phyloP scores from a whole-genome alignment of 2,888 invertebrate genomes.

The Doris montereyensis region DNA sequence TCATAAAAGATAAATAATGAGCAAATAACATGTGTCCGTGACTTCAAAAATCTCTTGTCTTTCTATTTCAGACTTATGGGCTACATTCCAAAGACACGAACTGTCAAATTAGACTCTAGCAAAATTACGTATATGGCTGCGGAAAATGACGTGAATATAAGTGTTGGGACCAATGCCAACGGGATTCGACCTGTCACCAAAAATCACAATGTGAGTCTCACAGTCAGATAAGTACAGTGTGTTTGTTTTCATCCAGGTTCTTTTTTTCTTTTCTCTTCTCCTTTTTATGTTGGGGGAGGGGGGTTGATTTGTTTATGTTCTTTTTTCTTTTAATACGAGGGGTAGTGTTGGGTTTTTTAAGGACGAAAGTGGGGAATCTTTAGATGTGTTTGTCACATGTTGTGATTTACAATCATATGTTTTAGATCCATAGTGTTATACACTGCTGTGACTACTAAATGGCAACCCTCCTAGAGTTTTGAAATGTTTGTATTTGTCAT shows the following conservation, averaged over 20 bases:
- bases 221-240: slow-evolving; percentile 49
- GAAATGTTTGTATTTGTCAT: no score
- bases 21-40: no score
- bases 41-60: no score
- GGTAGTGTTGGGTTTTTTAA: no score
- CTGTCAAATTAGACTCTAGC: slow-evolving; percentile 63
- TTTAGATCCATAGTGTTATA: no score
- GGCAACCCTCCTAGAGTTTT: no score
- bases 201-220: slow-evolving; percentile 51
- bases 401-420: no score
- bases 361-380: no score
- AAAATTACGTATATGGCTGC: slow-evolving; percentile 68
- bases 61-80: slow-evolving; percentile 58
- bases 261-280: background rate
- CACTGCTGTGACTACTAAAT: no score
- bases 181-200: slow-evolving; percentile 56
- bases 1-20: no score
- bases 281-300: no score
- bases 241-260: background rate
- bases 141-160: slow-evolving; percentile 72
- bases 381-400: no score
- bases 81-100: slow-evolving; percentile 65
- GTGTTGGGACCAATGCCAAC: slow-evolving; percentile 69
- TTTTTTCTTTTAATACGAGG: slow-evolving; percentile 28
- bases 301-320: slow-evolving; percentile 40